phyloP scores from a whole-genome alignment of 2,888 invertebrate species.

The Ectemnius lituratus region DNA sequence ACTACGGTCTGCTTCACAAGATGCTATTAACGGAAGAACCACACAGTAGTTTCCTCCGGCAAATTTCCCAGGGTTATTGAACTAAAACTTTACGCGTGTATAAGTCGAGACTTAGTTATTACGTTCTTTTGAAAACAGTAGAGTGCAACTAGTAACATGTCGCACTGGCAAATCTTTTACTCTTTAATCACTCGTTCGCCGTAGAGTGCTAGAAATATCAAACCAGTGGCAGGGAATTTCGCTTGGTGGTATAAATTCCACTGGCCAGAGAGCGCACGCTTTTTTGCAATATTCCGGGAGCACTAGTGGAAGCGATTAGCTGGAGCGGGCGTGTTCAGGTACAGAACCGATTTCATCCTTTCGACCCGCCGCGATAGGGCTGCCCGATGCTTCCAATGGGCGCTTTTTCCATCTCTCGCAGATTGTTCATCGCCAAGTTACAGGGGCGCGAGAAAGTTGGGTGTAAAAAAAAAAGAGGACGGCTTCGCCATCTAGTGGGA shows the following conservation, averaged over 20 bases:
- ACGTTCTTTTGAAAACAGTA: too few species aligned
- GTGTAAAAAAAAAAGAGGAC: neutral
- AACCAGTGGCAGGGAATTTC: too few species aligned
- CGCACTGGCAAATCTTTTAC: too few species aligned
- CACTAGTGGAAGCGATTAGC: constrained; percentile 16
- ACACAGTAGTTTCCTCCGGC: neutral
- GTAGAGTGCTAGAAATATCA: too few species aligned
- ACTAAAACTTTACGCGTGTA: too few species aligned
- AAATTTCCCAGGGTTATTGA: too few species aligned
- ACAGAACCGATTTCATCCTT: constrained; percentile 25
- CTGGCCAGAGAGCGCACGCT: constrained; percentile 1
- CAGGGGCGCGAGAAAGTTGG: constrained; percentile 10
- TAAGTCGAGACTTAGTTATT: too few species aligned
- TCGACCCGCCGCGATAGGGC: constrained; percentile 10
- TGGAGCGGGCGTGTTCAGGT: constrained; percentile 15
- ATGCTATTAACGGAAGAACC: neutral
- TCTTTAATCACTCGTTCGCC: too few species aligned
- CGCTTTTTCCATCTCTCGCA: constrained; percentile 29
- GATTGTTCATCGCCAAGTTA: constrained; percentile 19
- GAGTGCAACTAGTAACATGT: too few species aligned
- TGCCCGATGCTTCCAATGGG: too few species aligned
- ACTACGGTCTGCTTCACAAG: neutral
- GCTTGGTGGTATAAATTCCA: too few species aligned
- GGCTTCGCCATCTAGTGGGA: too few species aligned
- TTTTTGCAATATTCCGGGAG: constrained; percentile 17